phyloP scores from a whole-genome alignment of 92 coral and sea anemone genomes.

The Epizoanthus rinbou region DNA sequence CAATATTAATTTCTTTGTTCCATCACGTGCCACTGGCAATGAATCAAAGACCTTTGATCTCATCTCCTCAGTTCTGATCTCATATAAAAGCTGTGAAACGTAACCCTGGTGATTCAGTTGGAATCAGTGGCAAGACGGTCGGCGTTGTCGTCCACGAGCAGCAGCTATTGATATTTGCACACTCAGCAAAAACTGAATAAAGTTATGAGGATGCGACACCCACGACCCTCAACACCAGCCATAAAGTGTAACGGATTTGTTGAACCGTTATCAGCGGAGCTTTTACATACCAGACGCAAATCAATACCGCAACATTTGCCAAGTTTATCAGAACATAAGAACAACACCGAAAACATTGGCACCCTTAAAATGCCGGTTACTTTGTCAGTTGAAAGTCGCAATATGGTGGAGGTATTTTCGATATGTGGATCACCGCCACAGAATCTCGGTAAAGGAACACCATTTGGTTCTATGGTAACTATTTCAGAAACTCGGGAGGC shows the following conservation, averaged over 20 bases:
- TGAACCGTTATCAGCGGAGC: neutral
- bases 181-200: no score
- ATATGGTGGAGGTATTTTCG: neutral
- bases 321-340: neutral
- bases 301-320: slow-evolving; percentile 14
- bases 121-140: no score
- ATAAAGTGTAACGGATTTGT: slow-evolving; percentile 1
- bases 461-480: neutral
- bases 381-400: neutral
- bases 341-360: neutral
- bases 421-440: slow-evolving; percentile 5
- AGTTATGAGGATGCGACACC: slow-evolving; percentile 9
- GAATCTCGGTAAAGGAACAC: neutral
- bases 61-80: no score
- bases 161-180: no score
- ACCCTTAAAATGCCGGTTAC: slow-evolving; percentile 24
- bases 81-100: no score
- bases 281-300: neutral
- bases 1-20: no score
- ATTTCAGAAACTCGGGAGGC: slow-evolving; percentile 9
- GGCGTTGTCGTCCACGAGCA: no score
- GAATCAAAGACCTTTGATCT: no score
- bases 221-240: slow-evolving; percentile 22
- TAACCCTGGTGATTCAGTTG: no score
- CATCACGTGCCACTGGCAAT: no score